Base-by-base conservation (phyloP, 2,797 vertebrate species). In the Ciconia nigra region DNA sequence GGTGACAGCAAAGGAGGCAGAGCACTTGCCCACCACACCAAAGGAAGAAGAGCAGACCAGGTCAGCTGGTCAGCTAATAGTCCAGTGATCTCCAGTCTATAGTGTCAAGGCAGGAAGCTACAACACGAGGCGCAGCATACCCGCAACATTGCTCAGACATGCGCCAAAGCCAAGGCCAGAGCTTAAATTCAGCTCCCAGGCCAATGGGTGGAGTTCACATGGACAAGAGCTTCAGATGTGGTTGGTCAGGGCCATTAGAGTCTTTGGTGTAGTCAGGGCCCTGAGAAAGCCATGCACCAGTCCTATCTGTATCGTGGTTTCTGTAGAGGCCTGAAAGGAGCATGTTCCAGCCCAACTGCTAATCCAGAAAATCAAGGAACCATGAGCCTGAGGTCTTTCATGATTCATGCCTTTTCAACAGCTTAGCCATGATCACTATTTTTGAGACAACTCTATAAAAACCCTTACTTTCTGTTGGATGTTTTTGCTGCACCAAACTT, bases 131-230 rank as follows among this genome's bases (percentile, higher is more conserved):
- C 15, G 46, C 18, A 31, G 21, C 31, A 20, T 35, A 46, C 44
- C 57, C 37, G 22, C 44, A 22, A 3, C 16, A 4, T 25, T 52
- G 44, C 12, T 83, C 16, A 52, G 49, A 16, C 31, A 13, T 11
- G 18, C 13, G 29, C 18, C 44, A 67, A 55, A 57, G n/a, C 20
- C 35, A 49, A 63, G 17, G 19, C 21, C 69, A 57, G 77, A 66
- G n/a, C 15, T 58, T 73, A 66, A 31, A 13, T n/a, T 47, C 57
- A 33, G 52, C 44, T 66, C 26, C 62, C 25, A 57, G 51, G 14
- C 9, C 42, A 37, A 9, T 0, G 15, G 15, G 7, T 28, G 26
- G 49, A 67, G 49, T 46, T 62, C 3, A 1, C 14, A 21, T 7
- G 18, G 71, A 28, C 15, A 63, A 49, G 42, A 77, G 12, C 26